Base-by-base conservation (phyloP, 2,888 invertebrate genomes). In the Ichneumoninae sp. region DNA sequence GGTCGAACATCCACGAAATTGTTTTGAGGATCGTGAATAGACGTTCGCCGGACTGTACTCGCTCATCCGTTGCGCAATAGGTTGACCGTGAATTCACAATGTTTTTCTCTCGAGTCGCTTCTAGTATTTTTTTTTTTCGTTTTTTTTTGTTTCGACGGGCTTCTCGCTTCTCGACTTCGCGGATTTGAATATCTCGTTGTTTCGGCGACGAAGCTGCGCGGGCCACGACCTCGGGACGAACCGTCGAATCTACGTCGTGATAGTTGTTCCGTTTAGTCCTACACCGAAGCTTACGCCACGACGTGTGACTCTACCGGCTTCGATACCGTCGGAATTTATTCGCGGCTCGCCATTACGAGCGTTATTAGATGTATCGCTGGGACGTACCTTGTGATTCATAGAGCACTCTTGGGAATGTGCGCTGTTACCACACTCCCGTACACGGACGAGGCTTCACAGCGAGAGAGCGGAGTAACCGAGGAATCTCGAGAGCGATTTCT, bases 401-500 rank as follows among this genome's bases (percentile, higher is more conserved):
- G 77, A 82, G 44, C 62, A 77, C 54, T 71, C 26, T 10, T 40
- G 71, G 30, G 57, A 81, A 76, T 71, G 54, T 66, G 26, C 26
- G 72, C 30, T 19, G 16, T 40, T n/a, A 71, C 22, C 71, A 33
- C 30, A 22, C 40, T 40, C 10, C 50, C 36, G 33, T 47, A 70
- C 22, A 44, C 36, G n/a, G 13, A 36, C 44, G 50, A 70, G 30
- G 8, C 7, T 60, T 44, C 26, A 22, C 19, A 40, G 74, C 68
- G 70, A 79, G 44, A 68, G 65, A 57, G 54, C 62, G 52, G 36
- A 54, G 71, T 4, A 6, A 74, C 26, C 36, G 36, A 82, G 69
- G 68, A 82, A 82, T 78, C 82, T 78, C 60, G 44, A 78, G 78
- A 82, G 44, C 76, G 62, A 83, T 77, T 84, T 71, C 82, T 52